Evolutionary conservation across 1,140 invertebrate species (phyloP), one percentile per base, ranked within the genome.

Genomic region (Nephotettix cincticeps): DNA sequence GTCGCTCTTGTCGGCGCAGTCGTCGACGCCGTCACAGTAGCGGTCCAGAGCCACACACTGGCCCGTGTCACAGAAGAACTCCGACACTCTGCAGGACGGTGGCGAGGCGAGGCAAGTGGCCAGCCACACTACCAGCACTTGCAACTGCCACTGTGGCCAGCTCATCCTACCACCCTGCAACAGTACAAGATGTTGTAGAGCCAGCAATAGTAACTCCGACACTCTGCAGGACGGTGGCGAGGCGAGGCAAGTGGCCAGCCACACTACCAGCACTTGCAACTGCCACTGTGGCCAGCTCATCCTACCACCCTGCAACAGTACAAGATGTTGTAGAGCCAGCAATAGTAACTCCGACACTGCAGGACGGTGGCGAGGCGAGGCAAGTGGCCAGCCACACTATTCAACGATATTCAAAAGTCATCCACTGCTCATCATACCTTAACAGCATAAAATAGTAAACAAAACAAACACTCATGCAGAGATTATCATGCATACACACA

Each of bases 1-100:
- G 78, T 93, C 91, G 65, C 88, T 90, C 75, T 90, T 89, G 79
- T 93, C 91, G 1, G 86, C 85, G 77, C 92, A 94, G 80, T 94
- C 91, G 75, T 91, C 87, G 69, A 88, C 84, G 3, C 91, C 91
- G 78, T 94, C 91, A 80, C 92, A 93, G 80, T 86, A 92, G 75
- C 88, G 88, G 80, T 92, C 90, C 76, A 90, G 82, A 6, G 88
- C 86, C 73, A 93, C 85, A 81, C 92, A 94, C 74, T 87, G 85
- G 40, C 88, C 88, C 30, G 88, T 89, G 75, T 86, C 86, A 80
- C 90, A 92, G 68, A 83, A 83, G 77, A 82, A 86, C 77, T 89
- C 86, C 32, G 86, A 88, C 23, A 84, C 79, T 65, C 82, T 81
- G 77, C 86, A 88, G 4, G 80, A 77, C 66, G 76, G 77, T 11